Base-by-base conservation (phyloP, 2,797 vertebrate species). In the Crenuchus spilurus region DNA sequence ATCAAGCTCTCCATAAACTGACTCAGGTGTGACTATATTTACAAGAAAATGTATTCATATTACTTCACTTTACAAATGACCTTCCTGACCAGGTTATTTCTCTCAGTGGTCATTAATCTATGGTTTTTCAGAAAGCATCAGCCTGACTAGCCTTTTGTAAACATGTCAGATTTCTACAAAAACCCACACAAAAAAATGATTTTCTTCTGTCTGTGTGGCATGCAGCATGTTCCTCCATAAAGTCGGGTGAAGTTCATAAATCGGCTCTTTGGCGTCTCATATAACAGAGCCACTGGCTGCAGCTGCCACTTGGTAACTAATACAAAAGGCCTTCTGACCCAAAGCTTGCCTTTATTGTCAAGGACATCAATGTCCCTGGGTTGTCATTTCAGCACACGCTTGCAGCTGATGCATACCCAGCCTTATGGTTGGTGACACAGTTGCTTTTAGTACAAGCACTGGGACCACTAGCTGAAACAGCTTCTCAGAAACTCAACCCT, bases 231-330 rank as follows among this genome's bases (percentile, higher is more conserved):
- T 55, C 28, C 33, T 58, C 58, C 52, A 60, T 72, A 74, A 70
- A 80, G 69, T 52, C 44, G 49, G 22, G 31, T 33, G 66, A 76
- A 75, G 80, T 80, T 83, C 64, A 75, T 70, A 55, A 77, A 82
- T 46, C 18, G 58, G 49, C 20, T 57, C 64, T 46, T 48, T 52
- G 69, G 67, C 66, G 62, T 80, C 74, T 78, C 71, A 77, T 77
- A 68, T 77, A 80, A 80, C 76, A 74, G 52, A 67, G 20, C 22
- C 37, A 42, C 41, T 51, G 70, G 42, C 66, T 68, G 74, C 73
- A 83, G 81, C 83, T 83, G 84, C 74, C 77, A 75, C 78, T 70
- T 35, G 28, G 75, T 70, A 70, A 75, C 58, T 69, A 72, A 79
- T 74, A 75, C 71, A 79, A 75, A 68, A 75, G 65, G 64, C 61